These are phyloP conservation scores for Morus bassanus DNA, from an alignment of 2,797 vertebrate species.

Conservation along the genomic window DNA sequence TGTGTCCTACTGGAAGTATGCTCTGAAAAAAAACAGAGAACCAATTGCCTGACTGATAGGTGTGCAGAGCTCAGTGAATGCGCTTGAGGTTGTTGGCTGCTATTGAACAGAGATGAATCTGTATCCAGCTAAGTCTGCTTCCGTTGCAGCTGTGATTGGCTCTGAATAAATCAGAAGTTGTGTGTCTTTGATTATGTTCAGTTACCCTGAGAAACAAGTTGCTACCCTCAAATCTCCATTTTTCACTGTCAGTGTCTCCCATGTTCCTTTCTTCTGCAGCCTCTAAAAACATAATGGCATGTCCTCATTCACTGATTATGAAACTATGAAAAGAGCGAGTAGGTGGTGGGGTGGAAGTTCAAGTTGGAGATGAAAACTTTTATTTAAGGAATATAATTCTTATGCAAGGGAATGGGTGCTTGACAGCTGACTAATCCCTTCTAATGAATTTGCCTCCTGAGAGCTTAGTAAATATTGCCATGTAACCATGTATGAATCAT, in stretches of 20 bases:
- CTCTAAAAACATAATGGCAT: neutral
- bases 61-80: neutral
- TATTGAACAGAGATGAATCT: neutral
- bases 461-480: conserved; percentile 42
- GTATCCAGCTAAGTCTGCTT: neutral
- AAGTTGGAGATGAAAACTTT: neutral
- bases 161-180: neutral
- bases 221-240: neutral
- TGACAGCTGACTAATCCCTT: conserved; percentile 30
- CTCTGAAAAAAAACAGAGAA: neutral
- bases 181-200: neutral
- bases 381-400: neutral
- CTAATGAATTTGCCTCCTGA: conserved; percentile 12
- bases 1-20: neutral
- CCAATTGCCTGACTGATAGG: neutral
- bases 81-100: neutral
- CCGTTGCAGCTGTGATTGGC: neutral
- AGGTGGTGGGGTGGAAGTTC: neutral
- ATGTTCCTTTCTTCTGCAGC: neutral
- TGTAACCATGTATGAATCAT: conserved; percentile 41
- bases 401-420: neutral
- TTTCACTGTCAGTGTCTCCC: neutral
- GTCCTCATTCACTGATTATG: neutral
- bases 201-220: neutral
- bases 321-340: neutral